A percentile compares a stretch with the other conserved stretches of the same genome.
phyloP scores from a whole-genome alignment of 92 coral and sea anemone species.

The Paragorgia papillata region DNA sequence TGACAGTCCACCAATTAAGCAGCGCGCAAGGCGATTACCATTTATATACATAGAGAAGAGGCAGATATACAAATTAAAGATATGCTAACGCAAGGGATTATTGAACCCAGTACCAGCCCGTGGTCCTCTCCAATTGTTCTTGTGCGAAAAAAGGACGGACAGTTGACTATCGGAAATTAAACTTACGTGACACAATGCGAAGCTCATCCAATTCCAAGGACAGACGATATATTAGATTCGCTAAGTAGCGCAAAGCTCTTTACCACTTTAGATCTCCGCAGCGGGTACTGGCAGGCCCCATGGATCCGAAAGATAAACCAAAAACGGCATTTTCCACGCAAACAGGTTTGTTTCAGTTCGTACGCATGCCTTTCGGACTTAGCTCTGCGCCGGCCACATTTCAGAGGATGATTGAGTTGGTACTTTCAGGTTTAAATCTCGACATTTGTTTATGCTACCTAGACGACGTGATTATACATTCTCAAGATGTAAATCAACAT shows the following conservation, averaged over 20 bases:
- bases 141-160: slow-evolving; percentile 47
- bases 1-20: slow-evolving; percentile 2
- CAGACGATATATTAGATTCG: too few species aligned
- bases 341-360: too few species aligned
- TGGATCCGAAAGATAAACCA: slow-evolving; percentile 27
- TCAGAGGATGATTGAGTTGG: slow-evolving; percentile 16
- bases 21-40: slow-evolving; percentile 46
- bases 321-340: slow-evolving; percentile 36
- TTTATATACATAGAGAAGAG: slow-evolving; percentile 48
- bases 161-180: slow-evolving; percentile 43
- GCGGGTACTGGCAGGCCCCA: too few species aligned
- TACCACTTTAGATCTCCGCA: slow-evolving; percentile 42
- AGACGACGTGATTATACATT: slow-evolving; percentile 36
- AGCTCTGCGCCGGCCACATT: slow-evolving; percentile 34
- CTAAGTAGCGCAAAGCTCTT: slow-evolving; percentile 42
- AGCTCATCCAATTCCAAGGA: too few species aligned
- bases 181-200: slow-evolving; percentile 14
- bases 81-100: slow-evolving; percentile 50
- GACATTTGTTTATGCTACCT: slow-evolving; percentile 19
- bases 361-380: slow-evolving; percentile 32
- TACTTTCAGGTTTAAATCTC: slow-evolving; percentile 5
- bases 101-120: slow-evolving; percentile 46
- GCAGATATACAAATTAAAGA: slow-evolving; percentile 28
- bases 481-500: slow-evolving; percentile 14
- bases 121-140: slow-evolving; percentile 55